These are phyloP conservation scores for Pteropus alecto DNA, from an alignment of 2,113 vertebrate genomes.

Conservation along the genomic window DNA sequence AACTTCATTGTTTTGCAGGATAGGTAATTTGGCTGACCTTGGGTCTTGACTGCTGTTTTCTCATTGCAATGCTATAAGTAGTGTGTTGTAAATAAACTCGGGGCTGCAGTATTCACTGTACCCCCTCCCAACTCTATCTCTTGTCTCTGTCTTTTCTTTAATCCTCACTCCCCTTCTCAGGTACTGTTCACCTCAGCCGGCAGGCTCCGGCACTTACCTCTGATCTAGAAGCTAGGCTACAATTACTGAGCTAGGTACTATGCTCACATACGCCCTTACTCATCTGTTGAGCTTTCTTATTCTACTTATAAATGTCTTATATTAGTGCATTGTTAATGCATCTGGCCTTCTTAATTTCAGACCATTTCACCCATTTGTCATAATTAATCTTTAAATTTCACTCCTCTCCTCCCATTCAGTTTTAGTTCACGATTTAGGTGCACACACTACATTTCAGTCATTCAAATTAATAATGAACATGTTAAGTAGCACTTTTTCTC, in stretches of 20 bases:
- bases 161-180: too few relatives aligned
- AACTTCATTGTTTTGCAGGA: too few relatives aligned
- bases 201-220: too few relatives aligned
- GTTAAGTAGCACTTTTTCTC: slow-evolving; percentile 41
- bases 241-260: background rate
- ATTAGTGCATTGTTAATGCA: background rate
- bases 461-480: background rate
- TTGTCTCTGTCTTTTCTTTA: too few relatives aligned
- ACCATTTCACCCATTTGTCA: background rate
- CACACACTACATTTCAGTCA: background rate
- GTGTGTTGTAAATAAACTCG: too few relatives aligned
- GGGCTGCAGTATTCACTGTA: too few relatives aligned
- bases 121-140: too few relatives aligned
- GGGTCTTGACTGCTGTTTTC: too few relatives aligned
- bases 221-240: background rate
- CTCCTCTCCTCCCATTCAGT: background rate
- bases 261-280: background rate
- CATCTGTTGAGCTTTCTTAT: background rate
- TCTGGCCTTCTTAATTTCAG: background rate
- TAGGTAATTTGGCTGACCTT: too few relatives aligned
- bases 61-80: too few relatives aligned
- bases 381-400: background rate
- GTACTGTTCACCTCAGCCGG: too few relatives aligned
- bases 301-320: background rate
- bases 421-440: background rate